Evolutionary conservation across 1,140 invertebrate genomes (phyloP), one percentile per base, ranked within the genome.

Genomic region (Drosophila willistoni): DNA sequence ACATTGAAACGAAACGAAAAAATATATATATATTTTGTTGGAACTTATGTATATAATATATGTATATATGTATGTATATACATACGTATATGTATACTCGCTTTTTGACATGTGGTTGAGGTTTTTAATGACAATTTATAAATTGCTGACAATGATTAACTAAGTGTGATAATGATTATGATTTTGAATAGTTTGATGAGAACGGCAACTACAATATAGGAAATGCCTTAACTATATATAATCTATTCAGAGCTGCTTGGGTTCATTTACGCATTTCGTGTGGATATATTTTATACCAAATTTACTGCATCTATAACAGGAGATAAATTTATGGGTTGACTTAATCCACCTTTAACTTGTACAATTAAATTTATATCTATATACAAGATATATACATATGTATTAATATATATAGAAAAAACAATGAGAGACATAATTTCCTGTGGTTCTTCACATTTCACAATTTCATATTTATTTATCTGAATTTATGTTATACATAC

Each of bases 281-380:
- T 10, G 44, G 19, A 51, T 22, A 51, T 51, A 51, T 51, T 51
- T 51, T 51, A 51, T 22, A 12, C 17, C 17, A 51, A 51, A 51
- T 51, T 51, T 51, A 51, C 44, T 51, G 17, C 44, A 51, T 51
- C 44, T 51, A 19, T 47, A 51, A 51, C 10, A 19, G 17, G 44
- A 51, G 44, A 51, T 51, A 51, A 76, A 85, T 85, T 85, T 85
- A 85, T 84, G 77, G 65, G 59, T 84, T 85, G 81, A 84, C 81
- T 85, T 85, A 85, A 85, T 85, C 81, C 81, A 85, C 81, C 81
- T 85, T 85, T 84, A 85, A 80, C 81, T 77, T 71, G 67, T 69
- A 64, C 73, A 79, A 80, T 84, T 85, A 77, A 80, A 85, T 85
- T 85, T 83, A 79, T 82, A 79, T 76, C 59, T 51, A 51, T 51